phyloP scores from a whole-genome alignment of 2,113 vertebrate genomes.

The Sander lucioperca region DNA sequence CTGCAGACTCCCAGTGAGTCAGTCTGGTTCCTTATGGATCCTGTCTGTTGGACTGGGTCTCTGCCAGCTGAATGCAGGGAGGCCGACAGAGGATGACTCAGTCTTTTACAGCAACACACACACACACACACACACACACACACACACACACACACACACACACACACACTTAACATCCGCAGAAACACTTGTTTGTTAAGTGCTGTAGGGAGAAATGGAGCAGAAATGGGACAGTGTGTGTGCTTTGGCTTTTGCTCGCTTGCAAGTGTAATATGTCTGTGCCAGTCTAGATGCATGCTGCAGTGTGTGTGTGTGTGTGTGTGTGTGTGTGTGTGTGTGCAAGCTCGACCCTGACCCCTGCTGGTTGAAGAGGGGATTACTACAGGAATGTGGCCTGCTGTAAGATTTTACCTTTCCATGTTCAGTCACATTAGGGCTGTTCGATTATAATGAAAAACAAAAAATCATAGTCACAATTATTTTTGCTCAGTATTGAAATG shows the following conservation, averaged over 20 bases:
- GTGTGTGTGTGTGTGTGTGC: not conserved
- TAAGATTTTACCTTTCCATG: not conserved
- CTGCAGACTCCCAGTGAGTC: constrained; percentile 23
- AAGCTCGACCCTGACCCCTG: constrained; percentile 51
- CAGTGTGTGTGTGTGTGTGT: not conserved
- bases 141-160: constrained; percentile 13
- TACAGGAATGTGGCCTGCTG: not conserved
- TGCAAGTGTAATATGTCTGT: not conserved
- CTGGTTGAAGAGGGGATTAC: constrained; percentile 45
- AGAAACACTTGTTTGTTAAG: constrained; percentile 4
- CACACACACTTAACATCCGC: not conserved
- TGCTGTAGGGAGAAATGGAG: constrained; percentile 6
- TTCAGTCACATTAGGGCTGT: not conserved
- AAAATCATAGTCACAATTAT: too few species aligned
- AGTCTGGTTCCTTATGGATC: constrained; percentile 16
- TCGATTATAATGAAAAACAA: too few species aligned
- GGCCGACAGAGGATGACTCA: constrained; percentile 44
- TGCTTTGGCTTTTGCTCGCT: not conserved
- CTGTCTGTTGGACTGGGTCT: not conserved
- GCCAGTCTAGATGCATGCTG: not conserved
- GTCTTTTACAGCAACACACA: constrained; percentile 21
- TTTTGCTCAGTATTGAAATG: too few species aligned
- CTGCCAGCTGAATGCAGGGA: constrained; percentile 32
- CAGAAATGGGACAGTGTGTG: constrained; percentile 7
- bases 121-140: constrained; percentile 26